These are phyloP conservation scores for Drusus annulatus DNA, from an alignment of 1,140 invertebrate species.

Conservation along the genomic window DNA sequence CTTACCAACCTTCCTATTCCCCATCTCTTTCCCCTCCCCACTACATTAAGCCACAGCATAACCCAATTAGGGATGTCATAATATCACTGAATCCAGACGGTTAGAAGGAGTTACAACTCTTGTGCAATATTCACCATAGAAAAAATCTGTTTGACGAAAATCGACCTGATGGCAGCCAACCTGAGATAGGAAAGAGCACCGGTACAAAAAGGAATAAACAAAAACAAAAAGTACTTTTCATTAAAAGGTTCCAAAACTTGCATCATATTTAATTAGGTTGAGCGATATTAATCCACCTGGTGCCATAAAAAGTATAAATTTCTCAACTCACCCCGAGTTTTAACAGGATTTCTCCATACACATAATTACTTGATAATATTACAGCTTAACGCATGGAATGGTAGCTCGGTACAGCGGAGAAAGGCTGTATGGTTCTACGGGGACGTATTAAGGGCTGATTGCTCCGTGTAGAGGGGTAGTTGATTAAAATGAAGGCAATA, in stretches of 20 bases:
- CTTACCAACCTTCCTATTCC: too few relatives aligned
- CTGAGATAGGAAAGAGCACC: too few relatives aligned
- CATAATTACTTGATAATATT: not conserved
- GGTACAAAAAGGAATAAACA: too few relatives aligned
- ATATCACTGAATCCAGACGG: too few relatives aligned
- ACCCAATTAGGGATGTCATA: too few relatives aligned
- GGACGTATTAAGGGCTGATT: not conserved
- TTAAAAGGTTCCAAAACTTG: not conserved
- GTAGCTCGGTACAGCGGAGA: too few relatives aligned
- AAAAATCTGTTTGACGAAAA: too few relatives aligned
- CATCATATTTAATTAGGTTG: not conserved
- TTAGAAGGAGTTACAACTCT: too few relatives aligned
- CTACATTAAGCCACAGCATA: too few relatives aligned
- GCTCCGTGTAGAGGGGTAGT: not conserved
- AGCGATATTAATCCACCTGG: not conserved
- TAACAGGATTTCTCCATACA: slow-evolving; percentile 1
- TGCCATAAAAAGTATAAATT: not conserved
- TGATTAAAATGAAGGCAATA: slow-evolving; percentile 8
- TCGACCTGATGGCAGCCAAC: too few relatives aligned
- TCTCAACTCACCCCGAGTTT: not conserved
- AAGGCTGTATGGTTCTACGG: not conserved
- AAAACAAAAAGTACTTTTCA: not conserved
- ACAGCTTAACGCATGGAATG: not conserved
- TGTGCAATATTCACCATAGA: too few relatives aligned
- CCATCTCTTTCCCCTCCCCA: too few relatives aligned